phyloP scores from a whole-genome alignment of 2,113 vertebrate genomes.

The Microcebus jonahi region DNA sequence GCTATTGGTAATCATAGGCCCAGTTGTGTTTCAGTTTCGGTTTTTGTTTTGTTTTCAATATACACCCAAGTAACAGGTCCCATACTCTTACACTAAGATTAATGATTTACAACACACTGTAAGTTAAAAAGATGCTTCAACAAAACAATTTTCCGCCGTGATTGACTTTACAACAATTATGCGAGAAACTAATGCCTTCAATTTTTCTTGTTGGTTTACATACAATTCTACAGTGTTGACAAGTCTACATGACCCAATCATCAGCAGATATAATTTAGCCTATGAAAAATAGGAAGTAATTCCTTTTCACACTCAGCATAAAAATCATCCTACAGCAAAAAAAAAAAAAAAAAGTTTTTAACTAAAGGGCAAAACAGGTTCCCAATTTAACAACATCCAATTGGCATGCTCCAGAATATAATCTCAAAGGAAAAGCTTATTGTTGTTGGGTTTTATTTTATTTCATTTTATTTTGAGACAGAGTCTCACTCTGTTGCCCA shows the following conservation, averaged over 20 bases:
- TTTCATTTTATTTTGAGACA: no score
- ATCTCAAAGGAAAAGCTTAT: neutral
- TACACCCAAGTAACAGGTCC: neutral
- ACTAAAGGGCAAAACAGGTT: neutral
- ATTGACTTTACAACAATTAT: neutral
- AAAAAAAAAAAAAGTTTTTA: neutral
- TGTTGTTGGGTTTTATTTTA: no score
- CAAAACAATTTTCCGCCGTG: neutral
- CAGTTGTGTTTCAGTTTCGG: neutral
- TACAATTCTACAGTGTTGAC: neutral
- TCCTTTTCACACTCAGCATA: neutral
- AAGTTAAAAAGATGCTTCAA: neutral
- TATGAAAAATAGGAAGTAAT: conserved; percentile 9
- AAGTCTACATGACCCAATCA: neutral
- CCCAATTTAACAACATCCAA: neutral
- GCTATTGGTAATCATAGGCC: neutral
- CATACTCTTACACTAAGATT: neutral
- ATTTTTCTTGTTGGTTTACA: neutral
- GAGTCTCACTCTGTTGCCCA: no score
- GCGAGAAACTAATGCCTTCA: neutral
- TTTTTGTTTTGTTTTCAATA: neutral
- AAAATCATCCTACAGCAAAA: neutral
- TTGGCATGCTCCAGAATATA: neutral
- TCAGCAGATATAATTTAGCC: neutral
- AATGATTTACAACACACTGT: neutral